phyloP scores from a whole-genome alignment of 2,888 invertebrate genomes.

The Altica lythri region DNA sequence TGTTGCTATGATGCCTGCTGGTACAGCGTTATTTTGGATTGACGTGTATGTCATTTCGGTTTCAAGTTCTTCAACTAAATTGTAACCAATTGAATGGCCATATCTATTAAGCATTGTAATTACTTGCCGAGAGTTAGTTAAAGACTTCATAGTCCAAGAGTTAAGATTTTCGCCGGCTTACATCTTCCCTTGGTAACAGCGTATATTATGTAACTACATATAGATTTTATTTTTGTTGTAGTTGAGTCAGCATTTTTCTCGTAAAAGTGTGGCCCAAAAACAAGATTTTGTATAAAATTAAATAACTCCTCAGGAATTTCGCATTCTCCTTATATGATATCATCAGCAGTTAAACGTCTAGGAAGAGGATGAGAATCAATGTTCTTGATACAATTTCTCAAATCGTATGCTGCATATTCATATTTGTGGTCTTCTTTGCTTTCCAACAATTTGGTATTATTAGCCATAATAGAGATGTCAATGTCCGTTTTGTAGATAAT shows the following conservation, averaged over 20 bases:
- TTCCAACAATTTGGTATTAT: constrained; percentile 38
- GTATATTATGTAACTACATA: constrained; percentile 41
- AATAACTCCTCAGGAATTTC: constrained; percentile 13
- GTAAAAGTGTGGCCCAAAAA: constrained; percentile 2
- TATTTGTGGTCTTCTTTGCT: constrained; percentile 27
- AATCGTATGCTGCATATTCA: constrained; percentile 41
- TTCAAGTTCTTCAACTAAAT: constrained; percentile 47
- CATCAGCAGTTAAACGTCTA: constrained; percentile 23
- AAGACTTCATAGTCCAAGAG: no score
- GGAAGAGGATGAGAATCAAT: constrained; percentile 30
- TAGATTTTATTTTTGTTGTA: constrained; percentile 12
- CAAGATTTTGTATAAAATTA: constrained; percentile 24
- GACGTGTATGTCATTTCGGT: constrained; percentile 37
- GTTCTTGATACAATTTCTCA: constrained; percentile 43
- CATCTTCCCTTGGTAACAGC: constrained; percentile 39
- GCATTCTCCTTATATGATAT: constrained; percentile 21
- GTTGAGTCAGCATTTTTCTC: constrained; percentile 6
- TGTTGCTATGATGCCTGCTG: constrained; percentile 37
- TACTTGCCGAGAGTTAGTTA: constrained; percentile 41
- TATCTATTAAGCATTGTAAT: constrained; percentile 42
- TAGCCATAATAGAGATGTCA: constrained; percentile 38
- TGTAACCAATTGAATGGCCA: constrained; percentile 45
- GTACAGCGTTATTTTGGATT: constrained; percentile 37
- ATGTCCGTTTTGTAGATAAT: constrained; percentile 42
- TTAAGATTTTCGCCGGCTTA: constrained; percentile 44